A percentile compares a stretch with the other conserved stretches of the same genome.
phyloP scores from a whole-genome alignment of 2,797 vertebrate genomes.

The Chloroceryle amazona region DNA sequence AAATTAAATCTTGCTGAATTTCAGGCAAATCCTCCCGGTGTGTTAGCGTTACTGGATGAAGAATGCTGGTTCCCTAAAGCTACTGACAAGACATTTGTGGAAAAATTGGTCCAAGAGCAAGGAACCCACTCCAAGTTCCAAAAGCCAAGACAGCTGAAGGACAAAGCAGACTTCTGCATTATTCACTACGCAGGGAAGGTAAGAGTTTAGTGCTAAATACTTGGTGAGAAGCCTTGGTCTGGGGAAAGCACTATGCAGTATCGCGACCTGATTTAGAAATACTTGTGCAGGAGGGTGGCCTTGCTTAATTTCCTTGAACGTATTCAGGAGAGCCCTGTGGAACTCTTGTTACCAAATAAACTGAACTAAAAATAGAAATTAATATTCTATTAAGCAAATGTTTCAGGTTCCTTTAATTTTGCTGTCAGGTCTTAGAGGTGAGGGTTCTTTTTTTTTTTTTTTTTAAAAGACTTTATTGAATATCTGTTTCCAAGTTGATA shows the following conservation, averaged over 20 bases:
- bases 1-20: background rate
- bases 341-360: background rate
- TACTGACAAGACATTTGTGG: constrained; percentile 98
- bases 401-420: background rate
- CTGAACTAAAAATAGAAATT: background rate
- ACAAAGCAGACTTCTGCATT: constrained; percentile 96
- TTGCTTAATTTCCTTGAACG: background rate
- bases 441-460: too few species aligned
- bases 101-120: constrained; percentile 96
- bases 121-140: constrained; percentile 97
- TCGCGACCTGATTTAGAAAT: background rate
- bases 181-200: constrained; percentile 99
- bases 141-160: constrained; percentile 96
- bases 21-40: constrained; percentile 95
- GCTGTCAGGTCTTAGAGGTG: background rate
- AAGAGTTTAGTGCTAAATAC: background rate
- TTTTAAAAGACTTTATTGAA: background rate
- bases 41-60: constrained; percentile 95
- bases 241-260: background rate
- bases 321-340: background rate
- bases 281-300: background rate
- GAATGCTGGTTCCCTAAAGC: constrained; percentile 99
- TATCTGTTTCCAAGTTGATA: background rate
- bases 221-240: background rate
- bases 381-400: background rate